These are phyloP conservation scores for Chitala chitala DNA, from an alignment of 2,113 vertebrate genomes.

Conservation along the genomic window DNA sequence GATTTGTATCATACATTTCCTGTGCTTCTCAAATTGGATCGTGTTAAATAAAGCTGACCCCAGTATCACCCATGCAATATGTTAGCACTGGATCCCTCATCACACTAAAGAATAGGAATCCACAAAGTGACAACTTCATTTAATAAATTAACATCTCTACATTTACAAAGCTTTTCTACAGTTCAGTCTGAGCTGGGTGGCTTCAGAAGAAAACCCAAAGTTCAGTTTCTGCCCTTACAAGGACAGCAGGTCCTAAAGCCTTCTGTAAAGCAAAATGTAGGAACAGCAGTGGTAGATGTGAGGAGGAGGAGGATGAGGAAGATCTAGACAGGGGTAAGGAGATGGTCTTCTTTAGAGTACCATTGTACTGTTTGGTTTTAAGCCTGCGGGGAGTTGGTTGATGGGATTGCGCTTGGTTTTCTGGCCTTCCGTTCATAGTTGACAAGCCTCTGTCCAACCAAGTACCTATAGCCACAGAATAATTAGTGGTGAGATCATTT, in stretches of 20 bases:
- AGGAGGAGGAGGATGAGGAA: slow-evolving; percentile 28
- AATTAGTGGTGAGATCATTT: background rate
- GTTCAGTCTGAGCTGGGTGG: slow-evolving; percentile 68
- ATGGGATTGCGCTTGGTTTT: slow-evolving; percentile 69
- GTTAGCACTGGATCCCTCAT: slow-evolving; percentile 14
- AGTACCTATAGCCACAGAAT: slow-evolving; percentile 69
- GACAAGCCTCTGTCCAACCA: slow-evolving; percentile 95
- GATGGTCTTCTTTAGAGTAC: background rate
- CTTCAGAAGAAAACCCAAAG: slow-evolving; percentile 84
- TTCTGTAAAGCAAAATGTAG: slow-evolving; percentile 55
- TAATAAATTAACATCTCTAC: slow-evolving; percentile 98
- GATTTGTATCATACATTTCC: background rate
- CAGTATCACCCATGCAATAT: background rate
- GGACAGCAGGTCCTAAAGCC: slow-evolving; percentile 55
- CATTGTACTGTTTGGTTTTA: slow-evolving; percentile 41
- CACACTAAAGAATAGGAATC: slow-evolving; percentile 38
- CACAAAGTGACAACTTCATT: slow-evolving; percentile 87
- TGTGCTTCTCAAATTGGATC: background rate
- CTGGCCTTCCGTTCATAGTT: slow-evolving; percentile 92
- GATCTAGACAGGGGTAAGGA: slow-evolving; percentile 33
- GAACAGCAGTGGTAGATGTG: too few species aligned
- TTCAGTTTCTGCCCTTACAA: slow-evolving; percentile 73
- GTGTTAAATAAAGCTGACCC: slow-evolving; percentile 6
- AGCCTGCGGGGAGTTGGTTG: slow-evolving; percentile 76
- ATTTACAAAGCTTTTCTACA: slow-evolving; percentile 92